These are phyloP conservation scores for Panzeria rudis DNA, from an alignment of 2,888 invertebrate species.

Conservation along the genomic window DNA sequence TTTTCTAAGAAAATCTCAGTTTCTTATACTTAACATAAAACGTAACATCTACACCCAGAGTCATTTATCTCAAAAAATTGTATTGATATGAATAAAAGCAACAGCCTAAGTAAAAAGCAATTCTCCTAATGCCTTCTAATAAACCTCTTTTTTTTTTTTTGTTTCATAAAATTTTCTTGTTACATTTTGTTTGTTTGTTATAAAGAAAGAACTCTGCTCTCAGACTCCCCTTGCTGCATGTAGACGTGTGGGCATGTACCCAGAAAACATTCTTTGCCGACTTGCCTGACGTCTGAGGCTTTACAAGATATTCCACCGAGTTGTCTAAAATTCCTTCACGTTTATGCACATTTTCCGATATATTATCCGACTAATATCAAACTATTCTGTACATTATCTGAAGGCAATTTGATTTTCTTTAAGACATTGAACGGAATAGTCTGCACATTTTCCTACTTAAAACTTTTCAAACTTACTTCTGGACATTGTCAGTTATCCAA, in stretches of 20 bases:
- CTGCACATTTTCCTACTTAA: too few relatives aligned
- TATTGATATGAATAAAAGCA: constrained; percentile 6
- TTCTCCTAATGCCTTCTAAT: background rate
- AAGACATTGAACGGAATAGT: too few relatives aligned
- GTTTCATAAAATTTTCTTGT: constrained; percentile 54
- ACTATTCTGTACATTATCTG: too few relatives aligned
- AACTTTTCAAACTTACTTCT: too few relatives aligned
- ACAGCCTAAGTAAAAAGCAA: constrained; percentile 12
- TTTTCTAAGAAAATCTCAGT: constrained; percentile 54
- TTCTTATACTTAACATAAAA: constrained; percentile 43
- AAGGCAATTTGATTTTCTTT: too few relatives aligned
- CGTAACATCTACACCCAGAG: constrained; percentile 35
- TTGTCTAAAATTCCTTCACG: too few relatives aligned
- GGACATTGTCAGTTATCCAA: too few relatives aligned
- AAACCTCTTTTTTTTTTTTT: constrained; percentile 10
- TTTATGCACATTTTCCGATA: too few relatives aligned
- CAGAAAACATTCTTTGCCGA: too few relatives aligned
- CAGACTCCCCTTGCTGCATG: constrained; percentile 37
- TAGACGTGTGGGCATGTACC: background rate
- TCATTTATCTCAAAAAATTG: background rate
- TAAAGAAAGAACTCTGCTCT: constrained; percentile 17
- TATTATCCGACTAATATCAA: too few relatives aligned
- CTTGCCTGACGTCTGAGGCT: too few relatives aligned
- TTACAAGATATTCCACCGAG: too few relatives aligned
- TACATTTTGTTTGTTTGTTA: constrained; percentile 10